These are phyloP conservation scores for Pollenia amentaria DNA, from an alignment of 2,888 invertebrate species.

Conservation along the genomic window DNA sequence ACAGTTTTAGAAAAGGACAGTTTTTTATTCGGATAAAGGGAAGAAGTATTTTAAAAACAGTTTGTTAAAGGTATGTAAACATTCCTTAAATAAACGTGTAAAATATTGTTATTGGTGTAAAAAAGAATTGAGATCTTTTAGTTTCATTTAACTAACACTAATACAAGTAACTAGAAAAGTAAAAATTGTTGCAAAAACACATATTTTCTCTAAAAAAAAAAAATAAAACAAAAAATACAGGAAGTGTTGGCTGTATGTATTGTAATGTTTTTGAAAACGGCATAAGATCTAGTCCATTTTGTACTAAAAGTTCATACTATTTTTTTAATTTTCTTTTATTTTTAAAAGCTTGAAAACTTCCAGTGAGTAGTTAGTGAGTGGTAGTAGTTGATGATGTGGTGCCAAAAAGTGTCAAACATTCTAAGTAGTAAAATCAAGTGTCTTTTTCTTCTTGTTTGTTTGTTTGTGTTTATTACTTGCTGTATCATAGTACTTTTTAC, in stretches of 20 bases:
- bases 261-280: conserved; percentile 10
- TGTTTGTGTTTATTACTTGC: conserved; percentile 53
- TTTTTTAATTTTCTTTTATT: not conserved
- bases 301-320: conserved; percentile 11
- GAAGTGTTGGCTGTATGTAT: conserved; percentile 51
- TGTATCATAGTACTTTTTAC: conserved; percentile 24
- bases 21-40: not conserved
- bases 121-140: conserved; percentile 6
- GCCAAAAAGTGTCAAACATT: conserved; percentile 84
- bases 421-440: conserved; percentile 84
- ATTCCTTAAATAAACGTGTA: not conserved
- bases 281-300: conserved; percentile 57
- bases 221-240: conserved; percentile 2
- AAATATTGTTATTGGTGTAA: not conserved
- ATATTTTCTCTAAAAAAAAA: conserved; percentile 43
- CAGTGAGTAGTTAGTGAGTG: conserved; percentile 16
- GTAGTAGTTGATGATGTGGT: conserved; percentile 74
- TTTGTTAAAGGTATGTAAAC: not conserved
- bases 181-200: conserved; percentile 42
- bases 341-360: conserved; percentile 49
- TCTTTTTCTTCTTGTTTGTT: conserved; percentile 80
- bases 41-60: conserved; percentile 1
- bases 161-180: not conserved
- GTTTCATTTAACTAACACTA: not conserved
- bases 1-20: conserved; percentile 47